Percentiles rank a stretch among this genome's conserved stretches.
Evolutionary conservation across 1,140 invertebrate genomes (phyloP).

Genomic region (Myzus persicae): DNA sequence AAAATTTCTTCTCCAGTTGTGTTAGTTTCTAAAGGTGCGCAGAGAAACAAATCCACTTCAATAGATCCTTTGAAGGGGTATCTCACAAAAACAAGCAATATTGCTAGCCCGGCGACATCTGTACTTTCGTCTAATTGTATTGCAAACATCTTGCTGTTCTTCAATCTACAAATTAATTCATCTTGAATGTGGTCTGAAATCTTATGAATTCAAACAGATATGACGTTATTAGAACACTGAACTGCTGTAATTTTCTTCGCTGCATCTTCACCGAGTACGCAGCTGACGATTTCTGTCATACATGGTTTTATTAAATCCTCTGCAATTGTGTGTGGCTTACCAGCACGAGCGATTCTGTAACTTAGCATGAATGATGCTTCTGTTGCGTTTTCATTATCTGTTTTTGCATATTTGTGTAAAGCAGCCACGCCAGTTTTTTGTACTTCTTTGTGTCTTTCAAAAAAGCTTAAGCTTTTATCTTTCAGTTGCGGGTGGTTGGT

Average conservation of each 20-base stretch:
- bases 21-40: neutral
- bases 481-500: too few species aligned
- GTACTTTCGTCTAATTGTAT: slow-evolving; percentile 33
- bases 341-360: too few species aligned
- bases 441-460: too few species aligned
- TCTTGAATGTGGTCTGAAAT: slow-evolving; percentile 30
- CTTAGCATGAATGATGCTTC: too few species aligned
- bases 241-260: slow-evolving; percentile 4
- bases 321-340: too few species aligned
- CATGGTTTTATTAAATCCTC: too few species aligned
- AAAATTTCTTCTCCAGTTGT: slow-evolving; percentile 41
- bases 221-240: neutral
- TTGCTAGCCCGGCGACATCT: neutral
- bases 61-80: neutral
- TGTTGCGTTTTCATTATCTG: too few species aligned
- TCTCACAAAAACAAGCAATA: slow-evolving; percentile 13
- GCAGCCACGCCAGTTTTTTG: too few species aligned
- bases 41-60: slow-evolving; percentile 8
- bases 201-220: neutral
- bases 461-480: too few species aligned
- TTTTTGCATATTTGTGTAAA: too few species aligned
- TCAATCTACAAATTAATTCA: neutral
- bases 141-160: neutral
- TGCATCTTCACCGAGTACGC: neutral
- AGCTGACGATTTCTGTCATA: too few species aligned